phyloP scores from a whole-genome alignment of 2,888 invertebrate genomes.

The Folsomia candida region DNA sequence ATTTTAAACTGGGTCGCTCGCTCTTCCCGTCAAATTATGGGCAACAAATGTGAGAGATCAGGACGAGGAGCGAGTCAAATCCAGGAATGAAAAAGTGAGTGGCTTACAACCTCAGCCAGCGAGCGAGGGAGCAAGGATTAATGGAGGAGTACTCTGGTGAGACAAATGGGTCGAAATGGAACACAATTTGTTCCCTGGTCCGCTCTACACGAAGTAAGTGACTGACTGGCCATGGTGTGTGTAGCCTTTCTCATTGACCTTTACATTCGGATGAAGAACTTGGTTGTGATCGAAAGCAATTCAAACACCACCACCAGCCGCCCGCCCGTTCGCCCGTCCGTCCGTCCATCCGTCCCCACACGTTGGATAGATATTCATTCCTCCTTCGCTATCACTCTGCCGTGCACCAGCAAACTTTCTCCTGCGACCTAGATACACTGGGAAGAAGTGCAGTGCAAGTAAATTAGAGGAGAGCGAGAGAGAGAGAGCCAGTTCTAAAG shows the following conservation, averaged over 20 bases:
- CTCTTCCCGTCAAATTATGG: neutral
- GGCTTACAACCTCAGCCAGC: neutral
- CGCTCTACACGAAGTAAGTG: neutral
- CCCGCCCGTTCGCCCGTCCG: no score
- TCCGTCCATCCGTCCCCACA: no score
- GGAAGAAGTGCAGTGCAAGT: neutral
- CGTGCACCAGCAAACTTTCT: no score
- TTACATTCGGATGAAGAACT: no score
- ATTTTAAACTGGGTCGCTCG: no score
- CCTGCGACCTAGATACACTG: no score
- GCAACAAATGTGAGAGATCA: neutral
- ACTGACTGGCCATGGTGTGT: neutral
- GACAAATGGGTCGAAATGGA: neutral
- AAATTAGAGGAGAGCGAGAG: neutral
- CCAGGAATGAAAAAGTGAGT: neutral
- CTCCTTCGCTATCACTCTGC: no score
- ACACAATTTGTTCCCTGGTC: neutral
- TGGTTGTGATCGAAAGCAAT: no score
- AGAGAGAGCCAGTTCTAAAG: neutral
- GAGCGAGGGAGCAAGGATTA: neutral
- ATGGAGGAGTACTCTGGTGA: neutral
- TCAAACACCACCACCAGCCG: neutral
- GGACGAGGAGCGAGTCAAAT: neutral
- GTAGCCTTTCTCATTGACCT: neutral
- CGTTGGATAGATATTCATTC: no score